These are phyloP conservation scores for Nemurella pictetii DNA, from an alignment of 2,888 invertebrate genomes.

Conservation along the genomic window DNA sequence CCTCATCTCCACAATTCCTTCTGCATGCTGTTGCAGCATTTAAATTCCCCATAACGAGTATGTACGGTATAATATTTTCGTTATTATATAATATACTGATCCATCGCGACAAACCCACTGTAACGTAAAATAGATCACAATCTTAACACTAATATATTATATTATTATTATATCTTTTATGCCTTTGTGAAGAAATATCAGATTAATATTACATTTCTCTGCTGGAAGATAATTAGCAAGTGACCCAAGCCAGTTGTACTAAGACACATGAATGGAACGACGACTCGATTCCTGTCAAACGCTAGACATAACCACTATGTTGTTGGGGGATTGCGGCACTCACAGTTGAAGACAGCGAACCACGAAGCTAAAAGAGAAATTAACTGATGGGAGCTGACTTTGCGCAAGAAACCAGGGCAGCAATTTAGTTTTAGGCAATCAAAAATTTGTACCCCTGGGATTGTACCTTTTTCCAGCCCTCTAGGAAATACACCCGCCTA, in stretches of 20 bases:
- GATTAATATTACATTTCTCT: neutral
- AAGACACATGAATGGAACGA: neutral
- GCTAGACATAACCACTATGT: neutral
- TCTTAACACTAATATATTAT: neutral
- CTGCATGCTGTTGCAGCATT: neutral
- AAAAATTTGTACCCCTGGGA: no score
- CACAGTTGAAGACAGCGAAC: no score
- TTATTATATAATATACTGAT: neutral
- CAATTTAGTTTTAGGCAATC: no score
- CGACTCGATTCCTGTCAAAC: neutral
- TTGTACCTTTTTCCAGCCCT: no score
- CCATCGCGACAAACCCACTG: neutral
- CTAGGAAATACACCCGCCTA: no score
- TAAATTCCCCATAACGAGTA: neutral
- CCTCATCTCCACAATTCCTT: neutral
- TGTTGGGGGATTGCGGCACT: neutral
- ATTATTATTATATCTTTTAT: no score
- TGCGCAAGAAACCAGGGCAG: no score
- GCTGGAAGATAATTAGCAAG: neutral
- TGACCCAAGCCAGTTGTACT: neutral
- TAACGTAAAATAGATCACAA: neutral
- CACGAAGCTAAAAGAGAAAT: no score
- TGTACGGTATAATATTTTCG: neutral
- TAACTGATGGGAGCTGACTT: no score
- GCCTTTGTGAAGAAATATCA: neutral